Evolutionary conservation across 2,888 invertebrate species (phyloP), one percentile per base, ranked within the genome.

Genomic region (Apodemia duryi): DNA sequence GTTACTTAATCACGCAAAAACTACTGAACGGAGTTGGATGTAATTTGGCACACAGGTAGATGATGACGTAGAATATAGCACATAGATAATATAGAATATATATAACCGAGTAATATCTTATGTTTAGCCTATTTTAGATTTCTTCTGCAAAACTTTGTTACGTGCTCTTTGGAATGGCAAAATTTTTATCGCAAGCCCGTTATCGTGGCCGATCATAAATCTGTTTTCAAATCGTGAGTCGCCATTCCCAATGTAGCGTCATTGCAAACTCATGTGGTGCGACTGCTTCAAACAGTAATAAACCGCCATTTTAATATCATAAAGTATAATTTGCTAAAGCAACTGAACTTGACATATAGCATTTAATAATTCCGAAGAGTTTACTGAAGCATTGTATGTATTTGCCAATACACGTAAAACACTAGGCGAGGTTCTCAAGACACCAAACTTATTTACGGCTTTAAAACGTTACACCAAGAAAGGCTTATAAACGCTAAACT

Each of bases 131-230:
- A 71, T 66, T 72, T 67, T 65, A 72, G 70, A 72, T 72, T 75
- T 71, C 66, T 72, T 73, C 72, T 75, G 67, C 51, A 57, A 70
- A 63, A 29, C 61, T 43, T 61, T 41, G 57, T 67, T 73, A 74
- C 71, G 69, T 71, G 77, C 78, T 82, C 76, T 79, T 84, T 77
- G 82, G 81, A 83, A 90, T 80, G 82, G 88, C 84, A 84, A 84
- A 82, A 74, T 85, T 91, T 91, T 91, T 91, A 91, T 91, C 90
- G 90, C 88, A 80, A 83, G 79, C 81, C 89, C 91, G 90, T 91
- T 91, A 91, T 91, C 91, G 91, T 85, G 78, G 82, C 77, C 84
- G 88, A 91, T 89, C 91, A 90, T 91, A 91, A 91, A 91, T 91
- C 89, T 88, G 88, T 89, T 91, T 91, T 90, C 84, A 83, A 91